A percentile compares a stretch with the other conserved stretches of the same genome.
These are phyloP conservation scores for Neolamprologus modestus DNA, from an alignment of 2,113 vertebrate genomes.

Conservation along the genomic window DNA sequence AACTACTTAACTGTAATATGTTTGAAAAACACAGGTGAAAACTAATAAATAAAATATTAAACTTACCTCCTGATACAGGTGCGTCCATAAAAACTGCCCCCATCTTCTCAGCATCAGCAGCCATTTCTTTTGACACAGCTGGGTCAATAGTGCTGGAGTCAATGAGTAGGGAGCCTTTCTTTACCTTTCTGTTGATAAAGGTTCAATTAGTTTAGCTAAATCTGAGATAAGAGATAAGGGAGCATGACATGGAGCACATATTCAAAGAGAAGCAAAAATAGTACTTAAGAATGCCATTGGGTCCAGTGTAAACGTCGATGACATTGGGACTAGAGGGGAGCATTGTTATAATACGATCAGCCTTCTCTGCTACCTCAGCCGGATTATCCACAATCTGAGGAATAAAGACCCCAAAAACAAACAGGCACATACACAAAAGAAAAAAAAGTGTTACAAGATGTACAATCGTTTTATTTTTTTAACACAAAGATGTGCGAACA, in stretches of 20 bases:
- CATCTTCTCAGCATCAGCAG: conserved; percentile 88
- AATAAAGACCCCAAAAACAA: neutral
- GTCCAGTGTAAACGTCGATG: conserved; percentile 86
- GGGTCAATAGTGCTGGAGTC: conserved; percentile 99
- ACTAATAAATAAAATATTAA: neutral
- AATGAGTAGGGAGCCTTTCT: conserved; percentile 94
- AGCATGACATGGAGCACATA: neutral
- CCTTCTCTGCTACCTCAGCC: conserved; percentile 91
- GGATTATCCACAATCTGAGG: conserved; percentile 88
- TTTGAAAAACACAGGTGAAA: neutral
- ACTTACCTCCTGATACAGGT: conserved; percentile 94
- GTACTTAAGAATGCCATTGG: conserved; percentile 94
- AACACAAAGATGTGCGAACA: neutral
- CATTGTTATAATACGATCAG: conserved; percentile 98
- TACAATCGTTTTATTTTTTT: neutral
- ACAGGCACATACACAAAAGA: neutral
- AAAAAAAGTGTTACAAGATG: neutral
- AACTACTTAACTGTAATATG: neutral
- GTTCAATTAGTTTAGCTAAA: neutral
- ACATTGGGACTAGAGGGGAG: conserved; percentile 91
- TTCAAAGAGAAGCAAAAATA: neutral
- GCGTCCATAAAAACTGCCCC: conserved; percentile 99
- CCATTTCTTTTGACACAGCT: conserved; percentile 89
- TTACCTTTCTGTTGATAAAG: conserved; percentile 82
- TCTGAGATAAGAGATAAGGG: neutral